Evolutionary conservation across 2,888 invertebrate species (phyloP), one percentile per base, ranked within the genome.

Genomic region (Alloplasta piceator): DNA sequence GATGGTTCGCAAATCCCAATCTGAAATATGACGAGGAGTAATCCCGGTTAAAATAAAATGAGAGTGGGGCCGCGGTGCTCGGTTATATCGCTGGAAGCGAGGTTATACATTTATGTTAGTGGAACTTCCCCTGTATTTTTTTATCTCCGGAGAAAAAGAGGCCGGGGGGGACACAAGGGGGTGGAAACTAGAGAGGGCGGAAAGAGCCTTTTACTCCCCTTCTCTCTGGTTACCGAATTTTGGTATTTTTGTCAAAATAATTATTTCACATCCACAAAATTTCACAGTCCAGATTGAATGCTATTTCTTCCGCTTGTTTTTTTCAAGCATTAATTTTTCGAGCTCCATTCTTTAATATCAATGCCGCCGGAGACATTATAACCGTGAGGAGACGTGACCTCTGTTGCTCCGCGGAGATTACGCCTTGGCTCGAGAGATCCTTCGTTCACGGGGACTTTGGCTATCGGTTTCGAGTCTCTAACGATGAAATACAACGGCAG

Each of bases 11-110:
- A 90, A 90, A 90, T 91, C 90, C 90, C 89, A 87, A 90, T 91
- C 89, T 91, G 88, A 91, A 90, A 90, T 90, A 90, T 90, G 89
- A 89, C 90, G 88, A 89, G 88, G 84, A 89, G 87, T 90, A 90
- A 90, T 89, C 90, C 89, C 75, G 85, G 81, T 75, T 87, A 86
- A 87, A 88, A 89, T 88, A 88, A 89, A 89, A 89, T 86, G 87
- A 84, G 85, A 83, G 78, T 75, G 78, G 75, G 78, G 75, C 64
- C 74, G 70, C 12, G 60, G 60, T 26, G 26, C 26, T 26, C 61
- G 75, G 75, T 75, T 75, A 75, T 75, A 75, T 75, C 75, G 75
- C 75, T 68, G 75, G 61, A 52, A 75, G 75, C 75, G 75, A 68
- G 75, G 67, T 61, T 75, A 52, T 52, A 52, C 75, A 52, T 67